Conservation (phyloP, 2,113 vertebrate species). For the Onychorhynchus coronatus region DNA sequence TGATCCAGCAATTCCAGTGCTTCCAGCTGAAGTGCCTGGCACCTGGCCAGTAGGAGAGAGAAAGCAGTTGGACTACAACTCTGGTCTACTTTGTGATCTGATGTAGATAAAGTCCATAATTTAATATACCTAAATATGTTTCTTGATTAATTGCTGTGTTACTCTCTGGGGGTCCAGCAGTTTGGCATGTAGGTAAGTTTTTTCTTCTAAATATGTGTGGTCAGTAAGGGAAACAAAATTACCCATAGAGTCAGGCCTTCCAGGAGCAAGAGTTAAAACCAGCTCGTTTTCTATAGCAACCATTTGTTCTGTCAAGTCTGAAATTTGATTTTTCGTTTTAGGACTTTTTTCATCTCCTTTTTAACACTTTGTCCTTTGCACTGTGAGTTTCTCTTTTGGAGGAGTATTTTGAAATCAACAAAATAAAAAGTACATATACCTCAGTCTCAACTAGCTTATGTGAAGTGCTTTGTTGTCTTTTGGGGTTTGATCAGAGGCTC, state of each 20-base stretch:
- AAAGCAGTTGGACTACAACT: background rate
- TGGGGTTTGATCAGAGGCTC: background rate
- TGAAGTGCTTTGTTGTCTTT: background rate
- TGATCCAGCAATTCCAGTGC: background rate
- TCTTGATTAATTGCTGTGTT: background rate
- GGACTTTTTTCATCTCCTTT: background rate
- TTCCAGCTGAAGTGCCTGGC: background rate
- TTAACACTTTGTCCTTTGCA: background rate
- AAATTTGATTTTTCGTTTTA: background rate
- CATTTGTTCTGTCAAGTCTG: background rate
- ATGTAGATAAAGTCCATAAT: background rate
- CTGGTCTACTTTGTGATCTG: background rate
- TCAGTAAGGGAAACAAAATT: background rate
- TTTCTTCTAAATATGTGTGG: background rate
- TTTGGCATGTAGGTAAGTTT: background rate
- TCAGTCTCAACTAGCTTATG: background rate
- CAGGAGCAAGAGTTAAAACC: background rate
- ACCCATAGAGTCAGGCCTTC: background rate
- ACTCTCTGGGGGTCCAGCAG: background rate
- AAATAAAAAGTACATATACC: background rate
- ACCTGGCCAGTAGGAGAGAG: background rate
- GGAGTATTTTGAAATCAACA: background rate
- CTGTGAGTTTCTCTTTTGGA: background rate
- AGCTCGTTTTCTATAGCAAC: background rate
- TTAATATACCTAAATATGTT: background rate